Percentiles rank a stretch among this genome's conserved stretches.
Evolutionary conservation across 2,113 vertebrate species (phyloP).

Genomic region (Hymenochirus boettgeri): DNA sequence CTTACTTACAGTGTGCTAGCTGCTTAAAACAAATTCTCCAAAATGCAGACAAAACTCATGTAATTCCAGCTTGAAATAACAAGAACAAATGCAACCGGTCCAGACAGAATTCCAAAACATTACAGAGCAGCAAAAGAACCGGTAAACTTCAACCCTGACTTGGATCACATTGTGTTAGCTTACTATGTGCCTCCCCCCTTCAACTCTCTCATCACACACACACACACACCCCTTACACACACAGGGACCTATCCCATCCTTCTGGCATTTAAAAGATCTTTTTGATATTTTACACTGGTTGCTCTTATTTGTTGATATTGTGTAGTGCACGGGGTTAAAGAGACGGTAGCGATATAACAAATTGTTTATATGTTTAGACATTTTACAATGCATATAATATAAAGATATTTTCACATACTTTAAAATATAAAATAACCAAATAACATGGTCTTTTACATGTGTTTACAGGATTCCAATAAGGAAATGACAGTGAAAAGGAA

Average conservation of each 20-base stretch:
- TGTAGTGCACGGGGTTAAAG: not conserved
- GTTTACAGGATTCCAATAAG: too few relatives aligned
- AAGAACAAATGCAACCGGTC: not conserved
- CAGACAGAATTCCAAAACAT: not conserved
- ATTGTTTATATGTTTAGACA: not conserved
- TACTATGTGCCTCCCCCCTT: constrained; percentile 2
- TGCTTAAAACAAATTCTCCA: not conserved
- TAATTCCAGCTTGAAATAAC: too few relatives aligned
- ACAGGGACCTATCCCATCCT: not conserved
- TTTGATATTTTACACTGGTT: constrained; percentile 1
- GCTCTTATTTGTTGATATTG: not conserved
- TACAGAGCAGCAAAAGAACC: not conserved
- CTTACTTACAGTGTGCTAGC: not conserved
- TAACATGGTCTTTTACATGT: too few relatives aligned
- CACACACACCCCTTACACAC: not conserved
- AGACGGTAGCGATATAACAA: not conserved
- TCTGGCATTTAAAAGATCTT: constrained; percentile 17
- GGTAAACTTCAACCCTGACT: constrained; percentile 19
- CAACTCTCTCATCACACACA: constrained; percentile 7
- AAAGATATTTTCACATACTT: too few relatives aligned
- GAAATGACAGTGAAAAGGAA: too few relatives aligned
- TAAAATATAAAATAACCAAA: too few relatives aligned
- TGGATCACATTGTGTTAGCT: constrained; percentile 28
- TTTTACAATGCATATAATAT: too few relatives aligned
- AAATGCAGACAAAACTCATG: not conserved